Conservation (phyloP, 1,140 invertebrate species). For the Bactericera cockerelli region DNA sequence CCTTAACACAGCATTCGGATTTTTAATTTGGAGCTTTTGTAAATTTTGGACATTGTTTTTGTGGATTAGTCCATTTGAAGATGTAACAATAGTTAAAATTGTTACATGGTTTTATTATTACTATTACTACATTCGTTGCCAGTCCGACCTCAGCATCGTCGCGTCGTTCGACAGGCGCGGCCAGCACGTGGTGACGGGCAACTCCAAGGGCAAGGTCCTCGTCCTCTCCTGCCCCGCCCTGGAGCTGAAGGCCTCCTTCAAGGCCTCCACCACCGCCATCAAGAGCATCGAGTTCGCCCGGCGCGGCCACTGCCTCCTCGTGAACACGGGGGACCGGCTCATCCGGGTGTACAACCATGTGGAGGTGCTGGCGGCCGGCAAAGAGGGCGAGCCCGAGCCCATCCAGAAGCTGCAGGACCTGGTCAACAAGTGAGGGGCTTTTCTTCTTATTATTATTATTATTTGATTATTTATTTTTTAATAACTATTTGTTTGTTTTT, state of each 20-base stretch:
- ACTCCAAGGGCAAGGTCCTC: constrained; percentile 83
- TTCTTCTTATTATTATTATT: too few species aligned
- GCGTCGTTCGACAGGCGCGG: constrained; percentile 92
- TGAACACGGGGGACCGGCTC: constrained; percentile 92
- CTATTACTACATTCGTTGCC: too few species aligned
- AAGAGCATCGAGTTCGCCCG: constrained; percentile 97
- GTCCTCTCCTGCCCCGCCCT: constrained; percentile 61
- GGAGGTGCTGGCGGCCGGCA: constrained; percentile 71
- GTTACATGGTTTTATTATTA: too few species aligned
- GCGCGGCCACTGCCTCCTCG: constrained; percentile 83
- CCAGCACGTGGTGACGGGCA: constrained; percentile 87
- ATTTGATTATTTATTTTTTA: too few species aligned
- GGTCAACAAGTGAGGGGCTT: constrained; percentile 92
- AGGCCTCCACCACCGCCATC: constrained; percentile 85
- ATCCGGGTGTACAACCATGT: constrained; percentile 89
- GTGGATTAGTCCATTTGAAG: too few species aligned
- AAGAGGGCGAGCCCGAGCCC: constrained; percentile 87
- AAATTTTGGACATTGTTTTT: too few species aligned
- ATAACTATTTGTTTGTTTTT: too few species aligned
- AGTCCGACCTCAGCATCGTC: constrained; percentile 88
- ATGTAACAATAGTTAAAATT: too few species aligned
- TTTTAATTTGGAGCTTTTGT: too few species aligned
- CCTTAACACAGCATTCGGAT: too few species aligned
- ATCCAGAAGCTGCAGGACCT: constrained; percentile 96
- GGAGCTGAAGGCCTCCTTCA: constrained; percentile 73